Conservation (phyloP, 1,140 invertebrate genomes). For the Cherax quadricarinatus region DNA sequence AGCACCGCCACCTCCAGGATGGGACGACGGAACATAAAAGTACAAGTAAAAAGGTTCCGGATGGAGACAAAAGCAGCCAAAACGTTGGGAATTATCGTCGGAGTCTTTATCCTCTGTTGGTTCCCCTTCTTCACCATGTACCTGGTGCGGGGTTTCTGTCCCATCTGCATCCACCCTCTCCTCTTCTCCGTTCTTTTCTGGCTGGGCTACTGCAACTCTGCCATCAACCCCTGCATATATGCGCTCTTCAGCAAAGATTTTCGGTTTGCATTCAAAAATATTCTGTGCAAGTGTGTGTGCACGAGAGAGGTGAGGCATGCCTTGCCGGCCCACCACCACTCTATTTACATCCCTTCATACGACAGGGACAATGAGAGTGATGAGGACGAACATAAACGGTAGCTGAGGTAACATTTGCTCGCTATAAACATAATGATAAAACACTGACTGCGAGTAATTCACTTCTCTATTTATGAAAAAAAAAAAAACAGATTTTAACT, state of each 20-base stretch:
- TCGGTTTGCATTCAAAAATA: slow-evolving; percentile 92
- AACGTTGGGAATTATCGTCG: slow-evolving; percentile 95
- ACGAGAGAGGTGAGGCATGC: slow-evolving; percentile 74
- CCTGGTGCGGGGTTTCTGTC: slow-evolving; percentile 88
- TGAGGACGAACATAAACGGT: slow-evolving; percentile 47
- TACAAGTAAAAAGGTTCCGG: slow-evolving; percentile 88
- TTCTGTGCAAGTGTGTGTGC: slow-evolving; percentile 90
- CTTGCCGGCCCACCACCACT: slow-evolving; percentile 71
- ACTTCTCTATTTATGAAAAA: neutral
- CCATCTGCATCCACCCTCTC: slow-evolving; percentile 86
- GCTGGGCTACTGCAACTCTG: slow-evolving; percentile 97
- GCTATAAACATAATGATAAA: too few species aligned
- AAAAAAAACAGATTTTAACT: neutral
- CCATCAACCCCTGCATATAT: slow-evolving; percentile 95
- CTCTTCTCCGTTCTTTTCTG: slow-evolving; percentile 95
- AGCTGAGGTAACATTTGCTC: neutral
- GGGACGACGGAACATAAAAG: slow-evolving; percentile 91
- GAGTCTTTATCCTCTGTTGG: slow-evolving; percentile 95
- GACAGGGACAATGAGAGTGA: slow-evolving; percentile 75
- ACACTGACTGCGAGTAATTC: neutral
- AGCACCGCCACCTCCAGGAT: slow-evolving; percentile 76
- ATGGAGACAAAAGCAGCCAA: slow-evolving; percentile 97
- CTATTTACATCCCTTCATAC: slow-evolving; percentile 75
- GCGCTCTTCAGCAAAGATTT: slow-evolving; percentile 95
- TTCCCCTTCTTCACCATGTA: slow-evolving; percentile 97